Conservation (phyloP, 2,888 invertebrate genomes). For the Philaethria dido region DNA sequence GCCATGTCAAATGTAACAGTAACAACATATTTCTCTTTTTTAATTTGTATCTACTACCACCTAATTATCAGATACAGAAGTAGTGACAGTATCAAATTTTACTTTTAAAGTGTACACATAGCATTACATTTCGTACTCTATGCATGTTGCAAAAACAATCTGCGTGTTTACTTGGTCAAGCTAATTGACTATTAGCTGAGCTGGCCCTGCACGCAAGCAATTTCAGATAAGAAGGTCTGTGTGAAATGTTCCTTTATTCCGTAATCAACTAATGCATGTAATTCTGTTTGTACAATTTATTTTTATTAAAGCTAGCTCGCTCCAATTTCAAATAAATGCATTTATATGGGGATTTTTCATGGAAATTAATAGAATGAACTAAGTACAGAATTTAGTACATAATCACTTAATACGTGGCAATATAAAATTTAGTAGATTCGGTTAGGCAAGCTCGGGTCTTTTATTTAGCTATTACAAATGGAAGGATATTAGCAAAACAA, state of each 20-base stretch:
- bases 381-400: too few relatives aligned
- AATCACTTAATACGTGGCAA: too few relatives aligned
- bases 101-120: conserved; percentile 4
- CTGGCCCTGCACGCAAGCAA: conserved; percentile 42
- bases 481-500: too few relatives aligned
- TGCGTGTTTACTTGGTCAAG: conserved; percentile 57
- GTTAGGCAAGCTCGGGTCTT: too few relatives aligned
- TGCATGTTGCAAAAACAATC: conserved; percentile 56
- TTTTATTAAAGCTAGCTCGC: not conserved
- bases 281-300: conserved; percentile 13
- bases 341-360: not conserved
- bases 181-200: conserved; percentile 62
- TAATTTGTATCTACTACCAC: not conserved
- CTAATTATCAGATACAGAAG: not conserved
- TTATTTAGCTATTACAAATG: too few relatives aligned
- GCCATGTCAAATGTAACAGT: too few relatives aligned
- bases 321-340: not conserved
- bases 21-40: too few relatives aligned
- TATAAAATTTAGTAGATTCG: too few relatives aligned
- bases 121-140: conserved; percentile 15
- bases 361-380: too few relatives aligned
- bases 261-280: conserved; percentile 27
- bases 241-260: conserved; percentile 27
- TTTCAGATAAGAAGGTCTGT: conserved; percentile 36
- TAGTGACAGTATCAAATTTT: not conserved